Base-by-base conservation (phyloP, 2,888 invertebrate species). In the Crioceris asparagi region DNA sequence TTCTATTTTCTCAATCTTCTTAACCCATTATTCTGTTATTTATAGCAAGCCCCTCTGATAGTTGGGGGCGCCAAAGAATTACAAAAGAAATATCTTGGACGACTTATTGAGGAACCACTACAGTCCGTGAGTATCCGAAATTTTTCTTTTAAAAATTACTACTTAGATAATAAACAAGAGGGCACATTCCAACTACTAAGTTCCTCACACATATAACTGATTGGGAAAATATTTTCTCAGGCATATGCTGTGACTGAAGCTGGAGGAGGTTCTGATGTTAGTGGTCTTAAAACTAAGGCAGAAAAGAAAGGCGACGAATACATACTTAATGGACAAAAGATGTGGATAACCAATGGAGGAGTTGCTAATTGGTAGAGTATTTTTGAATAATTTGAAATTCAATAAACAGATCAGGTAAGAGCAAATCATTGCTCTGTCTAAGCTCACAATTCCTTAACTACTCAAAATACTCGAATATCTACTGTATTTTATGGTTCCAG, bases 281-380 rank as follows among this genome's bases (percentile, higher is more conserved):
- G 82, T 12, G 90, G 84, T 6, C 68, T 91, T 19, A 86, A 82
- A 64, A 92, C 92, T 1, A 77, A 69, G 46, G 93, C 93, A 0
- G 92, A 79, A 54, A 90, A 88, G 62, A 91, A 91, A 61, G 91
- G 92, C 2, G 84, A 90, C 45, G 86, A 92, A 57, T 96, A 83
- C 68, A 75, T 96, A 44, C 58, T 94, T 16, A 82, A 54, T 33
- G 94, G 94, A 1, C 86, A 88, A 57, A 94, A 96, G 67, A 94
- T 94, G 93, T 96, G 94, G 94, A 96, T 96, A 56, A 94, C 94
- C 35, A 93, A 93, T 60, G 93, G 90, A 17, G 92, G 90, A 25
- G 83, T 87, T 19, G 94, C 94, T 19, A 90, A 87, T 65, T 94
- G 86, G 87, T 84, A 54, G 48, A 46, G 2, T n/a, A n/a, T n/a